Percentiles rank a stretch among this genome's conserved stretches.
Conservation (phyloP, 2,113 vertebrate species). For the Dipodomys ordii region DNA sequence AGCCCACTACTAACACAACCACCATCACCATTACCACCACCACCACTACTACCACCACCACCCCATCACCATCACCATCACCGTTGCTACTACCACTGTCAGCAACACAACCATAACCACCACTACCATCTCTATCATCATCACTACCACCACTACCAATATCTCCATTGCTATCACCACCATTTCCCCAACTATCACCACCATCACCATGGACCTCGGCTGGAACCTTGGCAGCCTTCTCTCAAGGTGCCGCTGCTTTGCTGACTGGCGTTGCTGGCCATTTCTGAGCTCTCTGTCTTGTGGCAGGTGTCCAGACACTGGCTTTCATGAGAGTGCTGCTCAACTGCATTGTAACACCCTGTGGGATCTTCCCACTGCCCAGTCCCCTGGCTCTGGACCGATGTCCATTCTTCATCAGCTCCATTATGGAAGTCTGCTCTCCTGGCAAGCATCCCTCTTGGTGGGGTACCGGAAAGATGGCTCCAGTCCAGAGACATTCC, state of each 20-base stretch:
- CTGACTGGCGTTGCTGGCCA: background rate
- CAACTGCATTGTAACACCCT: conserved; percentile 50
- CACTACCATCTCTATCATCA: no score
- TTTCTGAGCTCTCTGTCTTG: background rate
- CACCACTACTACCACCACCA: no score
- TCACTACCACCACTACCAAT: fast-evolving
- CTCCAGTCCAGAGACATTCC: conserved; percentile 61
- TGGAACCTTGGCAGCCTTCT: background rate
- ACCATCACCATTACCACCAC: no score
- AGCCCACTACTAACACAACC: no score
- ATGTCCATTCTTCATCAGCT: conserved; percentile 25
- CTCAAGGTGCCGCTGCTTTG: background rate
- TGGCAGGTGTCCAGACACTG: conserved; percentile 47
- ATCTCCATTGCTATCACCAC: background rate
- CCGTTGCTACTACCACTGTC: fast-evolving
- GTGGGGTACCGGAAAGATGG: conserved; percentile 78
- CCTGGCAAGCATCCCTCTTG: conserved; percentile 64
- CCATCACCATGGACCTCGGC: background rate
- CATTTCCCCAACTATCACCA: fast-evolving
- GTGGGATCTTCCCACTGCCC: conserved; percentile 43
- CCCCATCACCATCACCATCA: no score
- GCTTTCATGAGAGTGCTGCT: conserved; percentile 37
- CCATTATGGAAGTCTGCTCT: conserved; percentile 31
- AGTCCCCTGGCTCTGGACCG: background rate
- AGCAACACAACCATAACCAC: fast-evolving